phyloP scores from a whole-genome alignment of 2,113 vertebrate genomes.

The Gulo gulo region DNA sequence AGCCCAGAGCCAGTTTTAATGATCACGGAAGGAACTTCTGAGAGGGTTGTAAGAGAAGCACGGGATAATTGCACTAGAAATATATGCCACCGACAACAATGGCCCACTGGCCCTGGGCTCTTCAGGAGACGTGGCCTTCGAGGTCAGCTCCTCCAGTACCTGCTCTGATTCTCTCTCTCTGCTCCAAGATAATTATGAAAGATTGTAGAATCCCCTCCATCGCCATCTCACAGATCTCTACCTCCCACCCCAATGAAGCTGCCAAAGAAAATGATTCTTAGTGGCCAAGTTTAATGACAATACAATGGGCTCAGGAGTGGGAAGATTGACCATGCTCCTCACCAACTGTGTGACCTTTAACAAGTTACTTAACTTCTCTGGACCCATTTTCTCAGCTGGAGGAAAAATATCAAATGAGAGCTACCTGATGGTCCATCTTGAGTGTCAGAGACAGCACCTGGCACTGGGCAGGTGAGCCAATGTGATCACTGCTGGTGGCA shows the following conservation, averaged over 20 bases:
- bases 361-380: conserved; percentile 52
- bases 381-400: conserved; percentile 13
- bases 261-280: neutral
- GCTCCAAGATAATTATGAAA: conserved; percentile 59
- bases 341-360: conserved; percentile 12
- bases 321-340: neutral
- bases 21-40: conserved; percentile 72
- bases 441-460: neutral
- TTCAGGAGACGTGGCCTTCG: conserved; percentile 2
- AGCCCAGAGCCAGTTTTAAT: conserved; percentile 77
- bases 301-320: neutral
- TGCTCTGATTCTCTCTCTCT: conserved; percentile 51
- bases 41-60: conserved; percentile 59
- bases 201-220: neutral
- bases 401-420: neutral
- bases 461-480: neutral
- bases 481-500: neutral
- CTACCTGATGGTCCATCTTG: neutral
- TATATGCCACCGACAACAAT: neutral
- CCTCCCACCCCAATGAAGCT: neutral
- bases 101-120: neutral
- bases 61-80: conserved; percentile 73
- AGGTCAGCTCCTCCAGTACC: conserved; percentile 62
- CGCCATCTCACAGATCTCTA: neutral
- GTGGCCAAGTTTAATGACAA: neutral